Evolutionary conservation across 2,113 vertebrate genomes (phyloP).

Genomic region (Catagonus wagneri): DNA sequence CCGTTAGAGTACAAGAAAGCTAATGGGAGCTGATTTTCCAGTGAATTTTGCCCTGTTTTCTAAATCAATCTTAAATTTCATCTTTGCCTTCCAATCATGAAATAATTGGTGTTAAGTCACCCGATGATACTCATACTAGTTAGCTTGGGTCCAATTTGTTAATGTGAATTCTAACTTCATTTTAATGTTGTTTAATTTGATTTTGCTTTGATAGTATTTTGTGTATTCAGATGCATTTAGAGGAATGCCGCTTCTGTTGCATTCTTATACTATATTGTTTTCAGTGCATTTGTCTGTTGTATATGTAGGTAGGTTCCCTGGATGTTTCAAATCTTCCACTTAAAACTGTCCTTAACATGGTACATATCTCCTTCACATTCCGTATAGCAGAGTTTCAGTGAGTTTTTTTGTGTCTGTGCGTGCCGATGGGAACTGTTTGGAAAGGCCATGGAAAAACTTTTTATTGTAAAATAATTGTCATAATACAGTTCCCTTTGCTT

Average conservation of each 20-base stretch:
- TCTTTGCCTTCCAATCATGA: conserved; percentile 3
- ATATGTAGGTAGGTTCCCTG: not conserved
- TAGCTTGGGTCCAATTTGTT: not conserved
- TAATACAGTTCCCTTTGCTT: not conserved
- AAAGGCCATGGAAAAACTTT: not conserved
- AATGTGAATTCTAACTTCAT: not conserved
- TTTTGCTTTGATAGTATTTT: not conserved
- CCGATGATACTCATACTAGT: too few species aligned
- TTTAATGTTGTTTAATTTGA: not conserved
- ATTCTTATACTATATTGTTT: not conserved
- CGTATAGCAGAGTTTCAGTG: not conserved
- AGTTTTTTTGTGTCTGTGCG: not conserved
- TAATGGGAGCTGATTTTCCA: conserved; percentile 31
- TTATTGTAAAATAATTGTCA: not conserved
- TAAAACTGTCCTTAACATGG: not conserved
- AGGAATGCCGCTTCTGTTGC: not conserved
- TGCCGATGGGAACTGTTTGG: not conserved
- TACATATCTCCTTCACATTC: not conserved
- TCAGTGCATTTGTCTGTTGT: not conserved
- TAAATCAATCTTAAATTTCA: conserved; percentile 37
- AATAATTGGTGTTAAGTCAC: not conserved
- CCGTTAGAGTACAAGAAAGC: not conserved
- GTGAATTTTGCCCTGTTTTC: conserved; percentile 5
- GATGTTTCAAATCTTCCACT: not conserved
- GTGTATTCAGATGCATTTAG: not conserved